phyloP scores from a whole-genome alignment of 2,888 invertebrate genomes.

The Mantis religiosa region DNA sequence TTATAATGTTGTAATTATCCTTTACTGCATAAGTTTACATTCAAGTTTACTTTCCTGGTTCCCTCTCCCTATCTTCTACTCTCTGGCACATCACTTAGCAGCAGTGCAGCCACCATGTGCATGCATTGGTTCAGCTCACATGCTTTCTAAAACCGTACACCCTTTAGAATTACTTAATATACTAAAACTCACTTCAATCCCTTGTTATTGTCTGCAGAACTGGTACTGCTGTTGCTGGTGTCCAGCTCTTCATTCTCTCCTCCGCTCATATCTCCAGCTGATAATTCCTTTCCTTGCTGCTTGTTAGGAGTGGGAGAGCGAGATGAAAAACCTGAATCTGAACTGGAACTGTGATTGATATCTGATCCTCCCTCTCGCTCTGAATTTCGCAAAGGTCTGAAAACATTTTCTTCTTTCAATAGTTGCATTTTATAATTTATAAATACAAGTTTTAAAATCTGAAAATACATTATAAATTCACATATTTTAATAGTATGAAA shows the following conservation, averaged over 20 bases:
- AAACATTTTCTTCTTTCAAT: background rate
- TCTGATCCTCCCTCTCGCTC: background rate
- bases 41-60: no score
- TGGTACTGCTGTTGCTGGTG: background rate
- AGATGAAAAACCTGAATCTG: constrained; percentile 30
- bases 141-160: no score
- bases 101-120: no score
- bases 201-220: constrained; percentile 6
- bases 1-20: no score
- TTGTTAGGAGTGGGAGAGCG: constrained; percentile 27
- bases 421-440: background rate
- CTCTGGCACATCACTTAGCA: no score
- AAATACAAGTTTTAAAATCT: background rate
- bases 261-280: background rate
- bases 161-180: no score
- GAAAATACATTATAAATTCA: no score
- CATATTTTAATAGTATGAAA: no score
- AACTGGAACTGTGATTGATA: constrained; percentile 4
- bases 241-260: background rate
- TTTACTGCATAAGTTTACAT: no score
- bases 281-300: constrained; percentile 8
- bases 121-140: no score
- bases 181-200: constrained; percentile 21
- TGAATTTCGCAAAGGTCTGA: background rate
- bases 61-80: no score